Evolutionary conservation across 1,140 invertebrate species (phyloP).

Genomic region (Drosophila burlai): DNA sequence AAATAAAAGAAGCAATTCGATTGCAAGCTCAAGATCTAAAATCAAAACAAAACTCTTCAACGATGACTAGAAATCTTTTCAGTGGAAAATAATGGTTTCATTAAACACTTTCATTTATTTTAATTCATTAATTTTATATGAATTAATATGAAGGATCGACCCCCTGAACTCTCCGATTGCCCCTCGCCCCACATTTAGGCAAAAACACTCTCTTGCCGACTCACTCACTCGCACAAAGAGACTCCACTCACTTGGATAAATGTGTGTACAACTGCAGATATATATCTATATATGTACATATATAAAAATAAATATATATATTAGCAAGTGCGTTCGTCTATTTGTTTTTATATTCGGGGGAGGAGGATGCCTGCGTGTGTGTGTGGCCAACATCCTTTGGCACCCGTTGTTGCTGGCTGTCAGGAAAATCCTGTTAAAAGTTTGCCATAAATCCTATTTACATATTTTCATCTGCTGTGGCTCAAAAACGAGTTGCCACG

Average conservation of each 20-base stretch:
- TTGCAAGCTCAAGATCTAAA: too few relatives aligned
- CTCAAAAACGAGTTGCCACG: constrained; percentile 59
- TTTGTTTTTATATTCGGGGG: constrained; percentile 39
- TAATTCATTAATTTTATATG: background rate
- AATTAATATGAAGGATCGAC: background rate
- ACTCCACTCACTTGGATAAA: constrained; percentile 75
- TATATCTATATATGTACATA: background rate
- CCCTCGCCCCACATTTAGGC: constrained; percentile 32
- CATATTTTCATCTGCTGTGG: constrained; percentile 66
- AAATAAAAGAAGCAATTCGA: too few relatives aligned
- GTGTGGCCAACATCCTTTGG: constrained; percentile 38
- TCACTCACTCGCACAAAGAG: constrained; percentile 16
- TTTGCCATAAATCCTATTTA: constrained; percentile 81
- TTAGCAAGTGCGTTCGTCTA: constrained; percentile 29
- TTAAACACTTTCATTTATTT: background rate
- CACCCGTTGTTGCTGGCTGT: constrained; percentile 22
- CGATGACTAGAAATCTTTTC: background rate
- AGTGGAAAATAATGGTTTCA: too few relatives aligned
- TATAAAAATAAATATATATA: background rate
- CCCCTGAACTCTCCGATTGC: background rate
- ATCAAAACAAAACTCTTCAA: too few relatives aligned
- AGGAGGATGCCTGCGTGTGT: constrained; percentile 11
- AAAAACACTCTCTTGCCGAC: constrained; percentile 32
- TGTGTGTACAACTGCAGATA: constrained; percentile 66
- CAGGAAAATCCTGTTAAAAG: constrained; percentile 74